phyloP scores from a whole-genome alignment of 2,113 vertebrate genomes.

The Phylloscopus trochilus region DNA sequence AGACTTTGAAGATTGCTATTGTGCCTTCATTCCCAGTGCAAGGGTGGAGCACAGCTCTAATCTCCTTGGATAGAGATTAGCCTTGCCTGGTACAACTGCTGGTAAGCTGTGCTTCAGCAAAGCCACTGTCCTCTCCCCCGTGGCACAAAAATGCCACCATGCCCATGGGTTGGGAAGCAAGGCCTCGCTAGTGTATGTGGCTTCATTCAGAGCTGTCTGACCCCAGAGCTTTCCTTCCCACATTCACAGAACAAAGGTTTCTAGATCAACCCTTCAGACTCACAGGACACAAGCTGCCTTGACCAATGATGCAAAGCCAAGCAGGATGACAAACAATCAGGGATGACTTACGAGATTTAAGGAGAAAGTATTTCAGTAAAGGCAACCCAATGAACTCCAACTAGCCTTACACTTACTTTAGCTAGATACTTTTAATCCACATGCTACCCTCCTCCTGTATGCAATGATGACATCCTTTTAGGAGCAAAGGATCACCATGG shows the following conservation, averaged over 20 bases:
- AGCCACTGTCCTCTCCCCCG: background rate
- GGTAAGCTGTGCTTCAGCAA: background rate
- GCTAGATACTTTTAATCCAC: background rate
- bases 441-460: background rate
- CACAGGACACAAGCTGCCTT: background rate
- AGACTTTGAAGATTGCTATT: background rate
- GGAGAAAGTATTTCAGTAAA: background rate
- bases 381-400: background rate
- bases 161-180: background rate
- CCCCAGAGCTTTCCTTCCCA: background rate
- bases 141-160: rapidly evolving
- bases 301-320: background rate
- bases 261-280: background rate
- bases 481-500: background rate
- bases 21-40: background rate
- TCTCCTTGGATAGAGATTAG: background rate
- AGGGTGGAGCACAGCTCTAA: background rate
- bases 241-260: background rate
- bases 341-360: background rate
- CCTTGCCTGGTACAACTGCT: background rate
- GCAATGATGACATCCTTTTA: background rate
- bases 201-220: background rate
- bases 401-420: background rate
- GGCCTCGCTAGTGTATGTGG: rapidly evolving
- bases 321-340: background rate